phyloP scores from a whole-genome alignment of 2,888 invertebrate genomes.

The Ichneumoninae sp. region DNA sequence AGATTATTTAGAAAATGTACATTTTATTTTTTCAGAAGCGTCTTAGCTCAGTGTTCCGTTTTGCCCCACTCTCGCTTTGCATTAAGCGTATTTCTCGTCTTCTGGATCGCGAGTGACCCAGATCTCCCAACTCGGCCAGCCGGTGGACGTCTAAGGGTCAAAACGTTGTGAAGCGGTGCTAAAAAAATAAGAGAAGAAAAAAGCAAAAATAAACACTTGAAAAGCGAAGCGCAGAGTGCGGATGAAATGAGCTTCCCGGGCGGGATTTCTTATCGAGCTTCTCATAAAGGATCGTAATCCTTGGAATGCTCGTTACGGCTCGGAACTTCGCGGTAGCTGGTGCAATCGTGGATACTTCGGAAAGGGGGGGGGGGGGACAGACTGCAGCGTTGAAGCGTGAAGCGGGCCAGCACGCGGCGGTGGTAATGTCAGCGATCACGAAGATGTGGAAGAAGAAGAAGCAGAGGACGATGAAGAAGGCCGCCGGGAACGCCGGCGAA shows the following conservation, averaged over 20 bases:
- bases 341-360: slow-evolving; percentile 60
- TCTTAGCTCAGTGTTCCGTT: too few species aligned
- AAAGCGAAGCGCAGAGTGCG: slow-evolving; percentile 3
- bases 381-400: slow-evolving; percentile 32
- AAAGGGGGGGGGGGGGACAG: slow-evolving; percentile 7
- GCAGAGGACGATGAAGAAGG: not conserved
- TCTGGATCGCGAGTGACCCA: slow-evolving; percentile 42
- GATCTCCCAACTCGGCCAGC: slow-evolving; percentile 7
- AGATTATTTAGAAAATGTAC: too few species aligned
- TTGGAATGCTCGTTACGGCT: slow-evolving; percentile 69
- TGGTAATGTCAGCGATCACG: slow-evolving; percentile 41
- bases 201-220: slow-evolving; percentile 7
- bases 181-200: not conserved
- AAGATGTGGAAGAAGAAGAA: slow-evolving; percentile 39
- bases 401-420: slow-evolving; percentile 26
- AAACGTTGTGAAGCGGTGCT: slow-evolving; percentile 7
- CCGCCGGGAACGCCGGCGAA: slow-evolving; percentile 43
- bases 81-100: too few species aligned
- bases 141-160: slow-evolving; percentile 26
- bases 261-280: slow-evolving; percentile 60
- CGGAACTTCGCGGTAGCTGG: slow-evolving; percentile 61
- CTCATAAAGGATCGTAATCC: slow-evolving; percentile 64
- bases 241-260: slow-evolving; percentile 32
- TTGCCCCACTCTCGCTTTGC: not conserved
- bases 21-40: too few species aligned